Evolutionary conservation across 2,888 invertebrate genomes (phyloP).

Genomic region (Synanthedon myopaeformis): DNA sequence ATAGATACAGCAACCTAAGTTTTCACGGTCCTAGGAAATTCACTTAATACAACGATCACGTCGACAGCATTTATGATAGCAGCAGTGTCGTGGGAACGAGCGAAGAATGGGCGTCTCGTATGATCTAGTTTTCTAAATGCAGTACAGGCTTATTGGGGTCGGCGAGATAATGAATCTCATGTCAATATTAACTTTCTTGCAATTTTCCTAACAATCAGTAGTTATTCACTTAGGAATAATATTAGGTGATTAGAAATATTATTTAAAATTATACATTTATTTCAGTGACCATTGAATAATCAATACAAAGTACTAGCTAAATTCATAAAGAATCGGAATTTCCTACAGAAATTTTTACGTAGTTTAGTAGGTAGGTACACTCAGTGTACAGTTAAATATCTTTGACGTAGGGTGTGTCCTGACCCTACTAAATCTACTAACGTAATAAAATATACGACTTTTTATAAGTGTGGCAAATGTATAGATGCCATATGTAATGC

Average conservation of each 20-base stretch:
- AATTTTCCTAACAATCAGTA: conserved; percentile 10
- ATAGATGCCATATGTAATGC: conserved; percentile 6
- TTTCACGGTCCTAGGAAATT: conserved; percentile 5
- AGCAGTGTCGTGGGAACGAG: conserved; percentile 58
- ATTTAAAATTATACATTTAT: too few relatives aligned
- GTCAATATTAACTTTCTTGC: conserved; percentile 53
- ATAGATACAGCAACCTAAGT: neutral
- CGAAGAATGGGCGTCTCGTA: conserved; percentile 47
- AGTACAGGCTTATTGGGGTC: conserved; percentile 55
- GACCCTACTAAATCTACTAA: too few relatives aligned
- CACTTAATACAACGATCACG: conserved; percentile 49
- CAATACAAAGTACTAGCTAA: too few relatives aligned
- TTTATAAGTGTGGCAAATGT: too few relatives aligned
- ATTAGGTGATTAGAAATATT: conserved; percentile 7
- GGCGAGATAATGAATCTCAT: conserved; percentile 46
- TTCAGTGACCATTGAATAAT: too few relatives aligned
- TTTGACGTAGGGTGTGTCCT: too few relatives aligned
- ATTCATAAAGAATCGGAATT: too few relatives aligned
- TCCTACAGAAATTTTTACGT: too few relatives aligned
- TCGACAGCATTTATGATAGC: conserved; percentile 32
- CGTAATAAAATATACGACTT: too few relatives aligned
- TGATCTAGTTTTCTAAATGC: conserved; percentile 63
- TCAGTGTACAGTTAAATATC: too few relatives aligned
- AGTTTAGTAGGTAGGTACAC: too few relatives aligned
- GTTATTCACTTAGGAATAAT: conserved; percentile 9